Percentiles rank a stretch among this genome's conserved stretches.
Evolutionary conservation across 2,888 invertebrate species (phyloP).

Genomic region (Calliopum simillimum): DNA sequence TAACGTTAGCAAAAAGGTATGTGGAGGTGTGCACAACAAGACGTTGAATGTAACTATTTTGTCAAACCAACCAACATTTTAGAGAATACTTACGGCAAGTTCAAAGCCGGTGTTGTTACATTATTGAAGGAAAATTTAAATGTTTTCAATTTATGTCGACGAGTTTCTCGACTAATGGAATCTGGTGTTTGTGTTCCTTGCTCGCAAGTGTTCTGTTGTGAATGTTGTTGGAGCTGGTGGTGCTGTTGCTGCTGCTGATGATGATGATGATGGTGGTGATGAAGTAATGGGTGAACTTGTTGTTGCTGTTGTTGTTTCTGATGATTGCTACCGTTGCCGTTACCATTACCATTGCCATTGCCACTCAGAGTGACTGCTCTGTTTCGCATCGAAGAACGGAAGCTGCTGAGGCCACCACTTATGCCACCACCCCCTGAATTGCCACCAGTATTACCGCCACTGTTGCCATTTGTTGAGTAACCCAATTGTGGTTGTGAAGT

Average conservation of each 20-base stretch:
- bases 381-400: conserved; percentile 12
- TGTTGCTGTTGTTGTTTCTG: background rate
- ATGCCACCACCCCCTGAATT: conserved; percentile 32
- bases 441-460: conserved; percentile 14
- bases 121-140: conserved; percentile 74
- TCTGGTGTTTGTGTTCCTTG: conserved; percentile 80
- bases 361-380: conserved; percentile 32
- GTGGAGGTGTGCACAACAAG: no score
- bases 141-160: conserved; percentile 72
- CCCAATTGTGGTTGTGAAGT: conserved; percentile 63
- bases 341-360: conserved; percentile 37
- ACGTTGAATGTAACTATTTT: background rate
- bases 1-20: no score
- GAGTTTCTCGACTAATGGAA: conserved; percentile 77
- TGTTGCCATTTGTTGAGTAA: conserved; percentile 70
- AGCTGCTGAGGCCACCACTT: conserved; percentile 36
- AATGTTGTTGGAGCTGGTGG: conserved; percentile 71
- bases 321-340: conserved; percentile 19
- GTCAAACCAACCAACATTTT: background rate
- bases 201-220: conserved; percentile 70
- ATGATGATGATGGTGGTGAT: conserved; percentile 25
- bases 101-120: conserved; percentile 72
- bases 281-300: conserved; percentile 37
- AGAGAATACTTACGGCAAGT: conserved; percentile 67
- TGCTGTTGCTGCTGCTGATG: conserved; percentile 45